phyloP scores from a whole-genome alignment of 2,888 invertebrate genomes.

The Cremastinae sp. region DNA sequence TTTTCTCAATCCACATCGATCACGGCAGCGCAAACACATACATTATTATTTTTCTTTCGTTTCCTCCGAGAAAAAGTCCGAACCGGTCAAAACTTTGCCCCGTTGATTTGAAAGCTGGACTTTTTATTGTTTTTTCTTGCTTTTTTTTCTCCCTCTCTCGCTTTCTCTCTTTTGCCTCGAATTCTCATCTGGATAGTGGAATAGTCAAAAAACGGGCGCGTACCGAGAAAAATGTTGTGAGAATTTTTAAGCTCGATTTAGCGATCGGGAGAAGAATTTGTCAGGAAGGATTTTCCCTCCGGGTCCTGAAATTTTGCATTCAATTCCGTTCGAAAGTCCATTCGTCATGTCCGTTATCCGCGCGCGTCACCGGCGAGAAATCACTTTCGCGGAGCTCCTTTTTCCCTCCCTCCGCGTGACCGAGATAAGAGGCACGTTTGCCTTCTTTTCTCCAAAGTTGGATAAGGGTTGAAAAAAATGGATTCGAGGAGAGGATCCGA shows the following conservation, averaged over 20 bases:
- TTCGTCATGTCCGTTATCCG: slow-evolving; percentile 59
- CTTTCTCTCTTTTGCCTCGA: neutral
- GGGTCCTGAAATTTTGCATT: neutral
- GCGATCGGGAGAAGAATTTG: neutral
- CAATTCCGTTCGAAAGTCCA: slow-evolving; percentile 47
- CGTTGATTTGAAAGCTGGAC: slow-evolving; percentile 42
- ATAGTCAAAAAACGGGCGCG: neutral
- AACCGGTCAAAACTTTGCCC: slow-evolving; percentile 39
- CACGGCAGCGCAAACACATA: neutral
- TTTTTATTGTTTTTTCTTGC: neutral
- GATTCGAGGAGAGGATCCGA: too few species aligned
- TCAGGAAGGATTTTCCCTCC: slow-evolving; percentile 13
- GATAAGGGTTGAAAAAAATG: too few species aligned
- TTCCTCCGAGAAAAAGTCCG: slow-evolving; percentile 55
- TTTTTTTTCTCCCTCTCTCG: slow-evolving; percentile 8
- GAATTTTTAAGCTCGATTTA: slow-evolving; percentile 3
- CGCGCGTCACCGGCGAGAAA: slow-evolving; percentile 32
- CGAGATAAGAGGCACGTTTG: too few species aligned
- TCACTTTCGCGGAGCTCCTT: slow-evolving; percentile 35
- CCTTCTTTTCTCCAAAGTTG: neutral
- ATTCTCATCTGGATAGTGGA: neutral
- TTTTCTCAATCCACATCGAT: slow-evolving; percentile 29
- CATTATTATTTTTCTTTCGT: slow-evolving; percentile 45
- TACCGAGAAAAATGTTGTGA: neutral
- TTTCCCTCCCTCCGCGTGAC: neutral